phyloP scores from a whole-genome alignment of 92 coral and sea anemone species.

The Zoanthus gigantus region DNA sequence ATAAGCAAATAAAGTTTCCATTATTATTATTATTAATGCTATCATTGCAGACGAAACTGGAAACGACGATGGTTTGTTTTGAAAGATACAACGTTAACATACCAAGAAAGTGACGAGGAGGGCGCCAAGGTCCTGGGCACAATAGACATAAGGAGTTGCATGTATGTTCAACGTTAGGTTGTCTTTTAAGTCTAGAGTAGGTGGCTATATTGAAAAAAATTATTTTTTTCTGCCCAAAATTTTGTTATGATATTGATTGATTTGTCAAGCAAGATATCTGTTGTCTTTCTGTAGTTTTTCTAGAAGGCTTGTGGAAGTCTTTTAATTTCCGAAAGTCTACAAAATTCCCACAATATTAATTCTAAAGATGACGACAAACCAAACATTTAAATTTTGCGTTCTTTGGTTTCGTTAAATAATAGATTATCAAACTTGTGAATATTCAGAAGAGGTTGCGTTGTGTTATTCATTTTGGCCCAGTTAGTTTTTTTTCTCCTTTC shows the following conservation, averaged over 20 bases:
- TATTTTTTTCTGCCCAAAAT: too few species aligned
- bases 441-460: too few species aligned
- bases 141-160: conserved; percentile 87
- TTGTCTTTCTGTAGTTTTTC: too few species aligned
- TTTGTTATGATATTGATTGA: too few species aligned
- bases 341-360: not conserved
- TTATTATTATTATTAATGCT: not conserved
- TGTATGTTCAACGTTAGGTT: conserved; percentile 64
- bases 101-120: conserved; percentile 94
- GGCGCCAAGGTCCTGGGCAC: conserved; percentile 89
- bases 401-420: not conserved
- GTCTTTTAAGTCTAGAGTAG: not conserved
- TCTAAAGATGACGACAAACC: not conserved
- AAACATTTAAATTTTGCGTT: not conserved
- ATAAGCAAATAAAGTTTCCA: too few species aligned
- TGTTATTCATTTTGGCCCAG: too few species aligned
- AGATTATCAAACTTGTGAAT: too few species aligned
- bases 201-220: too few species aligned
- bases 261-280: too few species aligned
- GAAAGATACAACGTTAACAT: conserved; percentile 84
- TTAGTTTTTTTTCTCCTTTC: too few species aligned
- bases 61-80: conserved; percentile 97
- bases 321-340: not conserved
- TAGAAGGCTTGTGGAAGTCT: too few species aligned
- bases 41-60: conserved; percentile 88